Conservation (phyloP, 2,797 vertebrate genomes). For the Eupleurogrammus muticus region DNA sequence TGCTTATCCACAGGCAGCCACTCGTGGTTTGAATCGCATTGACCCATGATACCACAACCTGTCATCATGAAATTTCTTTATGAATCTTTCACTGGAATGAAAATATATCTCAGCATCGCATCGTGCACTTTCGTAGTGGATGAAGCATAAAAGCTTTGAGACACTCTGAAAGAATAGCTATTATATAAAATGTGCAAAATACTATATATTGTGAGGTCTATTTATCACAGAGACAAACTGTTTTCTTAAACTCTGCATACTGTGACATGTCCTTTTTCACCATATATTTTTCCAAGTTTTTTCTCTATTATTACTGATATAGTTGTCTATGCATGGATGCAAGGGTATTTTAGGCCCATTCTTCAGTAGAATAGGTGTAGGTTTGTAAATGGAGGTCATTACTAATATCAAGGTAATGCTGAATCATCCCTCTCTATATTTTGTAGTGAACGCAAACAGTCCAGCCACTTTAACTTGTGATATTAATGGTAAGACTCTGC, state of each 20-base stretch:
- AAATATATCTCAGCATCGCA: slow-evolving; percentile 34
- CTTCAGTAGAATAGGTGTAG: background rate
- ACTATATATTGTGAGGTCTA: slow-evolving; percentile 1
- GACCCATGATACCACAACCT: slow-evolving; percentile 49
- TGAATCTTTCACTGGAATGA: slow-evolving; percentile 30
- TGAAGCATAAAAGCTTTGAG: background rate
- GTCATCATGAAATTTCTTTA: slow-evolving; percentile 48
- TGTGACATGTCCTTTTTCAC: slow-evolving; percentile 15
- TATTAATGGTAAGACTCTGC: no score
- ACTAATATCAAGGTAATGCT: no score
- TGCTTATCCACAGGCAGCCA: slow-evolving; percentile 57
- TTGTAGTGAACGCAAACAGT: no score
- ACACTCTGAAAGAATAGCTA: slow-evolving; percentile 18
- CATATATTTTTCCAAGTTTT: slow-evolving; percentile 1
- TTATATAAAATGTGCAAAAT: slow-evolving; percentile 39
- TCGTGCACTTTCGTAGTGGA: background rate
- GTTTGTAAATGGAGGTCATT: no score
- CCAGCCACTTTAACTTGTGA: no score
- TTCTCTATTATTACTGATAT: slow-evolving; percentile 24
- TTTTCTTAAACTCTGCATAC: slow-evolving; percentile 10
- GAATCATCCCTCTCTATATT: no score
- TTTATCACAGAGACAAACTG: slow-evolving; percentile 1
- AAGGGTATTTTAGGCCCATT: slow-evolving; percentile 28
- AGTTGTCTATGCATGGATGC: slow-evolving; percentile 14
- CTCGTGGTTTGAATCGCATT: slow-evolving; percentile 43